Base-by-base conservation (phyloP, 2,888 invertebrate species). In the Aproaerema taeniolella region DNA sequence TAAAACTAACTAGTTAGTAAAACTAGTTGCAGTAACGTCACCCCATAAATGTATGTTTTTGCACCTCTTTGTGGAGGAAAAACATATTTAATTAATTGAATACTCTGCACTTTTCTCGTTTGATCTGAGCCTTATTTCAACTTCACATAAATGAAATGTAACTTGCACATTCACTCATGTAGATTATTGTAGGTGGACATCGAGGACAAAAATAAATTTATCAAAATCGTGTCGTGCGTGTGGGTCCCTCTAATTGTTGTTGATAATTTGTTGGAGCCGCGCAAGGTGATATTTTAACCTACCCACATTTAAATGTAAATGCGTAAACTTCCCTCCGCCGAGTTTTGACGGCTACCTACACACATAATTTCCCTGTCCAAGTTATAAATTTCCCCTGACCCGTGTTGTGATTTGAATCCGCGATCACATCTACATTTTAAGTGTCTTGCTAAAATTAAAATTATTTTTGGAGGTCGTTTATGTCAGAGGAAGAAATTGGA, bases 221-320 rank as follows among this genome's bases (percentile, higher is more conserved):
- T n/a, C n/a, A n/a, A n/a, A n/a, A n/a, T n/a, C n/a, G n/a, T n/a
- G n/a, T n/a, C n/a, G n/a, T 47, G 44, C 55, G 38, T 26, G 39
- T 29, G 39, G 45, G 52, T 54, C 55, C 44, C 66, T 57, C 69
- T 78, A 79, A 79, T 78, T 79, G 78, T 76, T 79, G 78, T 80
- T 79, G 60, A 55, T 69, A 75, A 76, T 72, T 75, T 71, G 78
- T 79, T 76, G 50, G 49, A 28, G 40, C 46, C 39, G 2, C 43
- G 54, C 49, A 68, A 82, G 81, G 80, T 82, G 77, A 81, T 80
- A 73, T 79, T 73, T 73, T 60, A 77, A 62, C 73, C 56, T 59
- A 62, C 52, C 65, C 73, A 53, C 77, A 81, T 83, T 83, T 75
- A 72, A 70, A 83, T 83, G 76, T 65, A 74, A 82, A 83, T 83